These are phyloP conservation scores for Synergus umbraculus DNA, from an alignment of 2,888 invertebrate species.

Conservation along the genomic window DNA sequence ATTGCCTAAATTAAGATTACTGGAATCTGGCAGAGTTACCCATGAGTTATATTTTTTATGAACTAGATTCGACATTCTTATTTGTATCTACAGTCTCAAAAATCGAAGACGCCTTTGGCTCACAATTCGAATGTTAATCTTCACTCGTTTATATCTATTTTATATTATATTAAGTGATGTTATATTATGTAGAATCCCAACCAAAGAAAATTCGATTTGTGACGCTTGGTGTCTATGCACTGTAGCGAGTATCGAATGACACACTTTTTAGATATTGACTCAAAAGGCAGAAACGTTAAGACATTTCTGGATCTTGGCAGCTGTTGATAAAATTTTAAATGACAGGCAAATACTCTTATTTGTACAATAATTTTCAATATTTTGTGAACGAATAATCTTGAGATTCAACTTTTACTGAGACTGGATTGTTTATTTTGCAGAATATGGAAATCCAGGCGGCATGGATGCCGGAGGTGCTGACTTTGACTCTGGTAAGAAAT, in stretches of 20 bases:
- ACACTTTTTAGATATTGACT: slow-evolving; percentile 4
- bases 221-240: neutral
- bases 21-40: neutral
- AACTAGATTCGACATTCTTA: no score
- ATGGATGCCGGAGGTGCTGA: slow-evolving; percentile 89
- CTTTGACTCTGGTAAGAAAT: slow-evolving; percentile 87
- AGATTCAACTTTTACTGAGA: neutral
- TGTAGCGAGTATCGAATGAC: neutral
- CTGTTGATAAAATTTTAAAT: no score
- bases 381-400: no score
- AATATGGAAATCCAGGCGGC: slow-evolving; percentile 86
- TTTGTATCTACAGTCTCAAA: no score
- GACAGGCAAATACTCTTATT: no score
- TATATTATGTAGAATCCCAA: no score
- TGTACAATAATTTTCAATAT: no score
- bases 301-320: neutral
- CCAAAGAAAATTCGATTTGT: neutral
- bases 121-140: no score
- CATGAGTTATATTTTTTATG: neutral
- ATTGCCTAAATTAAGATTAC: neutral
- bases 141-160: no score
- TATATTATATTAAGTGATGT: no score
- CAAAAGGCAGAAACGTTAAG: neutral
- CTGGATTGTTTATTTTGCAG: slow-evolving; percentile 78
- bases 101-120: no score